These are phyloP conservation scores for Arctopsyche grandis DNA, from an alignment of 1,140 invertebrate genomes.

Conservation along the genomic window DNA sequence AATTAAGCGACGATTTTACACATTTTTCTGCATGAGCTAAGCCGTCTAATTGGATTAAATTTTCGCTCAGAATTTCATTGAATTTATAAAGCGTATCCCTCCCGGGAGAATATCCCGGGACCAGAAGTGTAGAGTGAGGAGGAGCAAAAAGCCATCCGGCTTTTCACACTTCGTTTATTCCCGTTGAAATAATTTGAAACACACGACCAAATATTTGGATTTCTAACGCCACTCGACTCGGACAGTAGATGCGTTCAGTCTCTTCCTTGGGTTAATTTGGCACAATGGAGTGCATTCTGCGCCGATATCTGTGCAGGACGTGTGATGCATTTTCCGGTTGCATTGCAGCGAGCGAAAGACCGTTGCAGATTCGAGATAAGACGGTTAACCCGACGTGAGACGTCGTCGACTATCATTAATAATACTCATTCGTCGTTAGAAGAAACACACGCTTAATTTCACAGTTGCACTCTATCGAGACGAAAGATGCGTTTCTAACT, in stretches of 20 bases:
- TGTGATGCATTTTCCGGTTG: conserved; percentile 29
- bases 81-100: not conserved
- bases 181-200: conserved; percentile 18
- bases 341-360: conserved; percentile 21
- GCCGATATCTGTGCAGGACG: no score
- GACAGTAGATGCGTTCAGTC: no score
- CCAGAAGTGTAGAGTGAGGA: no score
- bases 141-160: not conserved
- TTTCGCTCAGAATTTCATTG: not conserved
- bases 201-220: conserved; percentile 32
- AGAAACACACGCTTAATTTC: conserved; percentile 13
- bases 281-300: no score
- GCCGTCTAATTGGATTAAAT: conserved; percentile 8
- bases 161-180: conserved; percentile 36
- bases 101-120: no score
- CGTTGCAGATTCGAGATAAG: conserved; percentile 36
- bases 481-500: not conserved
- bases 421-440: conserved; percentile 26
- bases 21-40: not conserved
- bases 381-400: conserved; percentile 2
- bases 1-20: not conserved
- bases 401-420: conserved; percentile 26
- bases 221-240: conserved; percentile 2
- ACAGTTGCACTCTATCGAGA: not conserved
- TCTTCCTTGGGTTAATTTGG: no score